Base-by-base conservation (phyloP, 2,797 vertebrate species). In the Loriculus beryllinus region DNA sequence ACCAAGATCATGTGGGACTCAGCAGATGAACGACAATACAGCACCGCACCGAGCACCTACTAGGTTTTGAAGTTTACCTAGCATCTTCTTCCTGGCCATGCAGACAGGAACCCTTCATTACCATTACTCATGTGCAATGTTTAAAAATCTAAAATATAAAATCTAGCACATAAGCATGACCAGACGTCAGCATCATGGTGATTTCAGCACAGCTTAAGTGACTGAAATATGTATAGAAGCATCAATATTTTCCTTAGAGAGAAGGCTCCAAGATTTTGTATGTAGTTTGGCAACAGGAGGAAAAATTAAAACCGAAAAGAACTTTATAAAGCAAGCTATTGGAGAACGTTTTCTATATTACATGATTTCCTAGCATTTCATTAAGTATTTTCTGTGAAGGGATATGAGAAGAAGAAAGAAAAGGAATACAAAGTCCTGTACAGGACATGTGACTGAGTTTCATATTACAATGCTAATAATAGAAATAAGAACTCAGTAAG, bases 391-490 rank as follows among this genome's bases (percentile, higher is more conserved):
- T 92, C 63, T 49, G 31, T 70, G 68, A 23, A 84, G 33, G 26
- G 56, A 70, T 59, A 92, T 10, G 47, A 79, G 88, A 86, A 75
- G 74, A 93, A 89, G 39, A 82, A 79, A 88, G 23, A 90, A 65
- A 78, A 83, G 17, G 48, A 86, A 87, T 68, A 92, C 56, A 47
- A 80, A 80, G 78, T 64, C 68, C 52, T 33, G 42, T 4, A 68
- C 9, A 14, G 29, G 29, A 18, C 79, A 82, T 0, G 0, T 67
- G 60, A 95, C 60, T 59, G 37, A 72, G 90, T 78, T 91, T 96
- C 85, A 62, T 82, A 84, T 92, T 94, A 92, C 94, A 95, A 40
- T 12, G 56, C 60, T 95, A 96, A 93, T 84, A 92, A 94, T 33
- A 93, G 88, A 87, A 90, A 79, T 64, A 76, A 86, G 62, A 94